phyloP scores from a whole-genome alignment of 2,888 invertebrate species.

The Mylabris sibirica region DNA sequence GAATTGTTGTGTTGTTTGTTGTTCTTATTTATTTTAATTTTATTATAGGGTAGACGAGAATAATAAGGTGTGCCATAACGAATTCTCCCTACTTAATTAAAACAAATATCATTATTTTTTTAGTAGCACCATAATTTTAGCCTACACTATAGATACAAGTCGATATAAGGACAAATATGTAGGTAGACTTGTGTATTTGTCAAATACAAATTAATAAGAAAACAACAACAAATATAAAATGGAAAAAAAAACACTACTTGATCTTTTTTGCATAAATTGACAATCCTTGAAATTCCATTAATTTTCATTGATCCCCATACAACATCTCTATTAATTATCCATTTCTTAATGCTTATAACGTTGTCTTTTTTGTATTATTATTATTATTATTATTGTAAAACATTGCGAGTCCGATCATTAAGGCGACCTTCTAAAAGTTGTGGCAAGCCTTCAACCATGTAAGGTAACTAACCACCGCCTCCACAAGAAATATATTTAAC shows the following conservation, averaged over 20 bases:
- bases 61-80: neutral
- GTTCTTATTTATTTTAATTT: neutral
- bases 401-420: neutral
- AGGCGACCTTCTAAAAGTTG: constrained; percentile 36
- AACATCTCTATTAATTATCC: neutral
- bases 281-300: constrained; percentile 5
- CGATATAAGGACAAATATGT: constrained; percentile 43
- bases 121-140: constrained; percentile 42
- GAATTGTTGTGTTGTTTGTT: neutral
- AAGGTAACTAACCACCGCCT: constrained; percentile 57
- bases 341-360: constrained; percentile 8
- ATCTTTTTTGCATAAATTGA: constrained; percentile 4
- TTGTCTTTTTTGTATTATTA: neutral
- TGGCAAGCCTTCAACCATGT: constrained; percentile 57
- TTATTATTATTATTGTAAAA: neutral
- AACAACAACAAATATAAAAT: neutral
- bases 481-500: constrained; percentile 40
- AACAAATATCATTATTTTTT: constrained; percentile 30
- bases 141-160: constrained; percentile 38
- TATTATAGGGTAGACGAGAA: neutral
- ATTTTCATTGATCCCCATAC: neutral
- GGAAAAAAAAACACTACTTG: neutral
- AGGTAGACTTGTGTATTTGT: constrained; percentile 40
- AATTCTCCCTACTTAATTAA: neutral
- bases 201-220: constrained; percentile 35